Evolutionary conservation across 2,888 invertebrate genomes (phyloP).

Genomic region (Minunthozetes semirufus): DNA sequence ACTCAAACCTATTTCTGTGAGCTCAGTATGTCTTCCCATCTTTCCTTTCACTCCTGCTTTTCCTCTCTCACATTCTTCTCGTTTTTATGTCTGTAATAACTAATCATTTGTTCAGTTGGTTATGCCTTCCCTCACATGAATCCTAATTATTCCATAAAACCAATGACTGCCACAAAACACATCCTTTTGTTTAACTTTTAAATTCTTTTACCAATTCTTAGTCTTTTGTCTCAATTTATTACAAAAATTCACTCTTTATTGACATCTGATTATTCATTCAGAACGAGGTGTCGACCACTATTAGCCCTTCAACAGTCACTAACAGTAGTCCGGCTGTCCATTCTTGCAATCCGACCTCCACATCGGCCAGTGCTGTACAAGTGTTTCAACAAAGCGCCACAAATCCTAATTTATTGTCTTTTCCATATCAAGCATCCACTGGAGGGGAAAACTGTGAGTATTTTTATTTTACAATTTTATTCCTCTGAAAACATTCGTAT

Average conservation of each 20-base stretch:
- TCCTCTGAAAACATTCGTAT: conserved; percentile 5
- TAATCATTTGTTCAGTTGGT: not conserved
- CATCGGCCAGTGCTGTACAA: conserved; percentile 27
- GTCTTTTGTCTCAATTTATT: too few species aligned
- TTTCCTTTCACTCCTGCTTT: not conserved
- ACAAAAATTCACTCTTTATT: too few species aligned
- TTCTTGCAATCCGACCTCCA: not conserved
- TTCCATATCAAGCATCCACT: conserved; percentile 42
- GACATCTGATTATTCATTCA: not conserved
- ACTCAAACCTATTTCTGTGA: conserved; percentile 67
- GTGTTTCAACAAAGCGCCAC: conserved; percentile 26
- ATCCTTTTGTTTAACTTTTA: not conserved
- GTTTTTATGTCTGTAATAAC: not conserved
- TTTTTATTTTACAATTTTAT: not conserved
- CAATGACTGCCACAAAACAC: not conserved
- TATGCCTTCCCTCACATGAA: not conserved
- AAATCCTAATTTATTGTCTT: conserved; percentile 31
- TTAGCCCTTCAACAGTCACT: too few species aligned
- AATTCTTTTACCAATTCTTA: not conserved
- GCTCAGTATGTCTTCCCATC: conserved; percentile 20
- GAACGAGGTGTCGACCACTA: conserved; percentile 24
- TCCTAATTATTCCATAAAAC: conserved; percentile 5
- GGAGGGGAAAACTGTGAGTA: conserved; percentile 39
- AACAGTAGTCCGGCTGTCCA: not conserved
- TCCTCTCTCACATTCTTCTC: not conserved